Conservation (phyloP, 2,797 vertebrate genomes). For the Poeciliopsis gracilis region DNA sequence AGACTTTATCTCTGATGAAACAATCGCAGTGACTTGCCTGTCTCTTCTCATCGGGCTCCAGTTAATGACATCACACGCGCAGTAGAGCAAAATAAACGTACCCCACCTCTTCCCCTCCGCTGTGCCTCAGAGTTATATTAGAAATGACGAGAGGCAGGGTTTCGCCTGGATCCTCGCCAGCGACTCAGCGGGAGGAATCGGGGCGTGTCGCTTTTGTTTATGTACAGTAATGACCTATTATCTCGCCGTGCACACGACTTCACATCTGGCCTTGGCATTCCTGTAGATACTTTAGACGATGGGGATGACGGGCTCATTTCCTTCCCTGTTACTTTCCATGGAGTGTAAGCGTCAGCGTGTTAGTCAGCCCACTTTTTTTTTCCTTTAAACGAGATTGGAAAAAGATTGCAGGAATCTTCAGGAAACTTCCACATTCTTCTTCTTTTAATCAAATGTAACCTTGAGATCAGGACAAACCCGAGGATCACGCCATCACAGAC, state of each 20-base stretch:
- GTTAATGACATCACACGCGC: slow-evolving; percentile 27
- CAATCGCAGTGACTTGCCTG: slow-evolving; percentile 20
- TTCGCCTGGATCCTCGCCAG: not conserved
- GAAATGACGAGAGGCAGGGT: not conserved
- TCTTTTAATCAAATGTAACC: not conserved
- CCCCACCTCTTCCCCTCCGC: not conserved
- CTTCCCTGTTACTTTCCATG: not conserved
- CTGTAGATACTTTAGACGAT: accelerated
- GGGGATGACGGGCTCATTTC: not conserved
- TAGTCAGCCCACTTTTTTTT: not conserved
- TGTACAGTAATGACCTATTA: not conserved
- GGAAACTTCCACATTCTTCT: too few relatives aligned
- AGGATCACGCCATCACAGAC: not conserved
- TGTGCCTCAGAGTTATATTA: not conserved
- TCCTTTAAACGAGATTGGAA: not conserved
- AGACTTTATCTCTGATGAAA: not conserved
- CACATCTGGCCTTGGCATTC: not conserved
- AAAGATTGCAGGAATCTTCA: not conserved
- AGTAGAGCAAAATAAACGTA: not conserved
- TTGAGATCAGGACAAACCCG: not conserved
- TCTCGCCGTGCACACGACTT: not conserved
- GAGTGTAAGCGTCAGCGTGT: not conserved
- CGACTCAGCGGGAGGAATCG: not conserved
- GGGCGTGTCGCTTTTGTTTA: not conserved
- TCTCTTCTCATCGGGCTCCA: slow-evolving; percentile 3